Evolutionary conservation across 2,113 vertebrate genomes (phyloP), one percentile per base, ranked within the genome.

Genomic region (Danionella cerebrum): DNA sequence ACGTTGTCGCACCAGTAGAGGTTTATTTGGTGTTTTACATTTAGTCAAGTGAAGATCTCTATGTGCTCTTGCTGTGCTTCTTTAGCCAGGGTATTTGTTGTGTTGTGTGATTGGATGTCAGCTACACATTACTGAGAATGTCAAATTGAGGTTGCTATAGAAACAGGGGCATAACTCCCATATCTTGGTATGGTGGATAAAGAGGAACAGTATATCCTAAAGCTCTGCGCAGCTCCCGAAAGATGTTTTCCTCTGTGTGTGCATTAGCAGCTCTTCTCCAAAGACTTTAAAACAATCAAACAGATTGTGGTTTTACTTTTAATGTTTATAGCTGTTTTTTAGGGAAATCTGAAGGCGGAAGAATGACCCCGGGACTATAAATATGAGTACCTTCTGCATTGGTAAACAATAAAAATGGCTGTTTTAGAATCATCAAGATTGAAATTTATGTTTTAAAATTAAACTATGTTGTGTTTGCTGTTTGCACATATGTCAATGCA

Each of bases 131-230:
- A 36, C 57, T 36, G 65, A 66, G 59, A 52, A 67, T 62, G 70
- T 63, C 51, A 57, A 24, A 55, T 16, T 35, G 14, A n/a, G 14
- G 58, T 71, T 71, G 68, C 71, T 57, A 77, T 71, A 65, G 71
- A 67, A 77, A 74, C 71, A 45, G 38, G 58, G 39, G 42, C 21
- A 33, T 65, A 58, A 25, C 55, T 48, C 36, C 42, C 19, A 53
- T 52, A 74, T 25, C 58, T 50, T 48, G 19, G 45, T 58, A 68
- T n/a, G 25, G 24, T 64, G 52, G 62, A 44, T 65, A 36, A 53
- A 64, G 44, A 68, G 63, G 62, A n/a, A n/a, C n/a, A n/a, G n/a
- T 69, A 59, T 22, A 59, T 64, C 51, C 42, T 35, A 52, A 59
- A 64, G 65, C 44, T 42, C 64, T 71, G 50, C 44, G 24, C 36